Conservation (phyloP, 2,797 vertebrate genomes). For the Mycteria americana region DNA sequence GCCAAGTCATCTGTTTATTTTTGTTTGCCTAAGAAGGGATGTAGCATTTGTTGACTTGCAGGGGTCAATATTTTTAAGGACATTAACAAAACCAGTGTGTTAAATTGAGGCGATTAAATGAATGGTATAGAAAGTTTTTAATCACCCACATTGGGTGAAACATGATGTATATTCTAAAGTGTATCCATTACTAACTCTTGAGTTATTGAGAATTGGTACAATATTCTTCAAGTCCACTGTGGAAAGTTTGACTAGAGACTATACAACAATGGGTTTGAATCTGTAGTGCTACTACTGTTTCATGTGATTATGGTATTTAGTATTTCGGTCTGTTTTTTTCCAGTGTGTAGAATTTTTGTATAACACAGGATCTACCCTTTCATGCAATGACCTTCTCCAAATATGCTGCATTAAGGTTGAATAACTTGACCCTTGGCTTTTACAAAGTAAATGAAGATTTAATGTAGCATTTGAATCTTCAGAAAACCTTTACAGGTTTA, state of each 20-base stretch:
- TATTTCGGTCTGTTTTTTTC: background rate
- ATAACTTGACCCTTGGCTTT: background rate
- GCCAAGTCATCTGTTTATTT: background rate
- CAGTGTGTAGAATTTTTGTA: background rate
- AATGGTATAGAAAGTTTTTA: background rate
- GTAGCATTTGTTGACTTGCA: background rate
- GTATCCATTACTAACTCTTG: constrained; percentile 28
- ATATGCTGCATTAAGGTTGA: background rate
- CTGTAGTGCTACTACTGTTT: constrained; percentile 28
- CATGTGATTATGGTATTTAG: background rate
- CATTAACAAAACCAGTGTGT: background rate
- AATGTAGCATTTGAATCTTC: background rate
- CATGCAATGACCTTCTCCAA: background rate
- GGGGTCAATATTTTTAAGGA: background rate
- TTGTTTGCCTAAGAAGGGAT: background rate
- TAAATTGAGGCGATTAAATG: background rate
- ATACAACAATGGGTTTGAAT: constrained; percentile 16
- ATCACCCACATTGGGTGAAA: constrained; percentile 73
- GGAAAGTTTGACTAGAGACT: background rate
- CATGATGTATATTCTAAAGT: constrained; percentile 10
- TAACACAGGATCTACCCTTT: background rate
- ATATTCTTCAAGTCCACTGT: background rate
- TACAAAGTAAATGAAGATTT: background rate
- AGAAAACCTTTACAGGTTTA: background rate
- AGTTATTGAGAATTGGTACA: background rate